Conservation (phyloP, 2,888 invertebrate species). For the Notodonta ziczac region DNA sequence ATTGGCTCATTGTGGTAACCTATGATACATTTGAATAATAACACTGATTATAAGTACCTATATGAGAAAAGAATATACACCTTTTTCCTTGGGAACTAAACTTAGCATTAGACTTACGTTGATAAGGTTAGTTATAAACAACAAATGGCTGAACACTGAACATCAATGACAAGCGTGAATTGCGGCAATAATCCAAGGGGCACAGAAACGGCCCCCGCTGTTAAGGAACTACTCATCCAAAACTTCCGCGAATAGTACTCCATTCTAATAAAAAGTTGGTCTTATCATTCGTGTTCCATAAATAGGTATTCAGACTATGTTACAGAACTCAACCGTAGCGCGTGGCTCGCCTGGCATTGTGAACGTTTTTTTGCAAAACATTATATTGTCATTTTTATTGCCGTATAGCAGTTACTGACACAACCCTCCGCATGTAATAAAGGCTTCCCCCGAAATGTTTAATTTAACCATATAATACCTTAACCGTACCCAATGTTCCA, state of each 20-base stretch:
- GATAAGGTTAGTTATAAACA: background rate
- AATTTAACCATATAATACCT: constrained; percentile 40
- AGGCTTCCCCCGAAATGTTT: constrained; percentile 42
- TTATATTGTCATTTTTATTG: constrained; percentile 43
- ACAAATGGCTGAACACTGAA: constrained; percentile 5
- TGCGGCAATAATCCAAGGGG: constrained; percentile 30
- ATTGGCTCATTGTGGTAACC: too few species aligned
- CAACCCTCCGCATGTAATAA: constrained; percentile 35
- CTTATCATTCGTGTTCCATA: constrained; percentile 17
- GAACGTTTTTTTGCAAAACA: constrained; percentile 29
- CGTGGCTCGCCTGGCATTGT: constrained; percentile 18
- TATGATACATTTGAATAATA: too few species aligned
- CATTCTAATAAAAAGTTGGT: constrained; percentile 37
- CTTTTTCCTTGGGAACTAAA: too few species aligned
- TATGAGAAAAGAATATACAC: too few species aligned
- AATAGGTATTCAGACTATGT: constrained; percentile 13
- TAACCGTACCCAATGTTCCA: constrained; percentile 41
- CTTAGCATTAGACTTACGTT: too few species aligned
- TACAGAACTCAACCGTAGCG: constrained; percentile 15
- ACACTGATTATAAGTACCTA: too few species aligned
- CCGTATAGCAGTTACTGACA: constrained; percentile 35
- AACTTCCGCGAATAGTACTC: constrained; percentile 32
- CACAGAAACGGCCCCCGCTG: constrained; percentile 29
- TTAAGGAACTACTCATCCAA: constrained; percentile 35
- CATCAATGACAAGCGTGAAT: constrained; percentile 24